Evolutionary conservation across 1,140 invertebrate genomes (phyloP), one percentile per base, ranked within the genome.

Genomic region (Drosophila kurseongensis): DNA sequence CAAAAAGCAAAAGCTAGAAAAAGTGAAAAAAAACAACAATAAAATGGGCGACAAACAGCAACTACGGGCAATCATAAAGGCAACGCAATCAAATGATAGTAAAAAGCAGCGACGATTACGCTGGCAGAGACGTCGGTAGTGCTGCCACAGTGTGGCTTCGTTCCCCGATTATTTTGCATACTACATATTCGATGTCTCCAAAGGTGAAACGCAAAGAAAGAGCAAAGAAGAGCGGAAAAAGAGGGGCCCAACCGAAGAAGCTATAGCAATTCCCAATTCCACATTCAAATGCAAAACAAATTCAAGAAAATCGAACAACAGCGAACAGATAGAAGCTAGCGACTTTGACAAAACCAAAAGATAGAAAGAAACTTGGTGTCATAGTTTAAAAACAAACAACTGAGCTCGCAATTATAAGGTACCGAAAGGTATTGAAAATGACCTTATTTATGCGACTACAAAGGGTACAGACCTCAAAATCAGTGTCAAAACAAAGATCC

Each of bases 51-150:
- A 71, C 71, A 76, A 71, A 45, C 71, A 62, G 72, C 58, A 69
- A 73, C 74, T 81, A 75, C 65, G 57, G 50, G 56, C 76, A 89
- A 78, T 83, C 81, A 81, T 78, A 80, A 85, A 88, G 81, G 69
- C 62, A 57, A 62, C 80, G 77, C 84, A 89, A 88, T 89, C 84
- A 88, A 88, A 84, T 84, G 84, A 88, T 88, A 88, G 89, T 88
- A 88, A 84, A 88, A 88, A 88, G 86, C 86, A 84, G 73, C 80
- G 68, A 47, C 84, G 83, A 88, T 88, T 88, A 89, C 84, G 81
- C 67, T 36, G 73, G 59, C 79, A 54, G 72, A 50, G 54, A 42
- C 40, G 73, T 36, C 65, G 41, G 41, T 41, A 42, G 51, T 50
- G 44, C 58, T n/a, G 42, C 18, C 54, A 38, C 47, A 41, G 47